Percentiles rank a stretch among this genome's conserved stretches.
Conservation (phyloP, 1,140 invertebrate genomes). For the Cryptotermes secundus region DNA sequence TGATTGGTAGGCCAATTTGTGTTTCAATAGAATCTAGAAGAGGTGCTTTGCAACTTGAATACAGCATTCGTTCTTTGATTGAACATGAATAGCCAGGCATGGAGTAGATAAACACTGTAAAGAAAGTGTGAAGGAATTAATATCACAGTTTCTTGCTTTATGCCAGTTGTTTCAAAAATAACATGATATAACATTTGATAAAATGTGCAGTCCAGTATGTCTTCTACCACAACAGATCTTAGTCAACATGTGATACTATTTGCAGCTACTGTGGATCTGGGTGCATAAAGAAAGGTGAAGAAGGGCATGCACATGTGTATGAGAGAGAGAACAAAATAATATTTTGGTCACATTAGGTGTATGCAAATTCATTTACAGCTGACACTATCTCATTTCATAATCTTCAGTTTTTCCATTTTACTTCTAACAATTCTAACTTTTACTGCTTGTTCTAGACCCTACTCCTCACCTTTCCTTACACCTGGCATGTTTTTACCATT, state of each 20-base stretch:
- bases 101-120: conserved; percentile 94
- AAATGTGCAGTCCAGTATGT: too few relatives aligned
- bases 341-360: too few relatives aligned
- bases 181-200: neutral
- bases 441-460: too few relatives aligned
- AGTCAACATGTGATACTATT: neutral
- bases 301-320: too few relatives aligned
- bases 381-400: too few relatives aligned
- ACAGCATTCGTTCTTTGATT: conserved; percentile 96
- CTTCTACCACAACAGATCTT: too few relatives aligned
- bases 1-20: conserved; percentile 65
- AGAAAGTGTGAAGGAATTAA: conserved; percentile 39
- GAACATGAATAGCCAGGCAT: conserved; percentile 94
- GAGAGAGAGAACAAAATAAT: neutral
- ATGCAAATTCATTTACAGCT: too few relatives aligned
- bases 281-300: neutral
- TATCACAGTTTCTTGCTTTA: too few relatives aligned
- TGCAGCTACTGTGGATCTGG: neutral
- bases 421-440: too few relatives aligned
- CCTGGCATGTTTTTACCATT: too few relatives aligned
- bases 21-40: conserved; percentile 76
- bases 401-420: too few relatives aligned
- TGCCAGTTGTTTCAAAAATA: neutral
- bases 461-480: too few relatives aligned
- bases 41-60: conserved; percentile 91